Evolutionary conservation across 1,140 invertebrate genomes (phyloP), one percentile per base, ranked within the genome.

Genomic region (Papilio polyxenes): DNA sequence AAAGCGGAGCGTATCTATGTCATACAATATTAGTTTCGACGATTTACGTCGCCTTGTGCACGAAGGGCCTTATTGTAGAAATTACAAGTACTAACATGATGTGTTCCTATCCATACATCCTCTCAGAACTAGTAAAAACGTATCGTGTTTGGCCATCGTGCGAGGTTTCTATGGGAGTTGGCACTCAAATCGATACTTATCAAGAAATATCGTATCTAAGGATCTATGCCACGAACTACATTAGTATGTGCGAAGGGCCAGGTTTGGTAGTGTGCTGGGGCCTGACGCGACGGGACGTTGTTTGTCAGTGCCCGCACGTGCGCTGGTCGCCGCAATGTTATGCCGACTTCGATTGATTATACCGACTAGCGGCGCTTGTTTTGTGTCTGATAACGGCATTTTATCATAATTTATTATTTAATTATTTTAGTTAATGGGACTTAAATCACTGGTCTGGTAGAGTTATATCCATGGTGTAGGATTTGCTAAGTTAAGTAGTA

Each of bases 201-300:
- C 48, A 76, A 76, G 49, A 76, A 48, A 49, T 53, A 76, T 76
- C 74, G n/a, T 44, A 23, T 11, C 48, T 31, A 37, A 49, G 20
- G n/a, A 76, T 76, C 75, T 49, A 76, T 53, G 75, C 11, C 75
- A 76, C 75, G 75, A 48, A 49, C 10, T 23, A 53, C 49, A 76
- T 76, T 76, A 76, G 75, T 76, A 76, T 76, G 75, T 76, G 75
- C 10, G 48, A 51, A 76, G 75, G 75, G 49, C 75, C 20, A 76
- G 20, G 10, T 51, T 76, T 31, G 75, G 49, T n/a, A 75, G 44
- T n/a, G 75, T 76, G 49, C 17, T 11, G 3, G 15, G n/a, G 75
- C 48, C 20, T 4, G 20, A 53, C 10, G 49, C 10, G 20, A 53
- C 10, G 75, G 75, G 48, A 15, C 8, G 8, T 76, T 76, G 75